Base-by-base conservation (phyloP, 2,888 invertebrate species). In the Horisme vitalbata region DNA sequence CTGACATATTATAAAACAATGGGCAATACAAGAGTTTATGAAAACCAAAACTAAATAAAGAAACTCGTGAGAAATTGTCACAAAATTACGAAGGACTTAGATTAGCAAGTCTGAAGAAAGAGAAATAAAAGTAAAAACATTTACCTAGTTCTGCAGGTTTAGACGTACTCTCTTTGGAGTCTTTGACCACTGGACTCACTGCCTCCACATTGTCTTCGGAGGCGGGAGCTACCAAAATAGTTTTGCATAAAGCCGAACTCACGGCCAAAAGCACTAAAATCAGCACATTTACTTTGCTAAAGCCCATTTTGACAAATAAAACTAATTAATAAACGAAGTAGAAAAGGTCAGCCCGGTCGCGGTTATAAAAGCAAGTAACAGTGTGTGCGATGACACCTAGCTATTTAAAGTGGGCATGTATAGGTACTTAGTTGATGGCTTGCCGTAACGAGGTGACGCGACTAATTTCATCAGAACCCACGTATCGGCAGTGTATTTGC, bases 361-460 rank as follows among this genome's bases (percentile, higher is more conserved):
- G 20, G 24, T 45, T 52, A n/a, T 44, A 34, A 31, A 35, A 38
- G 27, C 13, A 13, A 39, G 15, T 30, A 46, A 41, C 41, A 18
- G 24, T 35, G 9, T 28, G 30, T 11, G 26, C 26, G 37, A 23
- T 26, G 31, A 31, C 21, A 34, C 44, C 27, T 8, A 20, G 18
- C 8, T 34, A 33, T 36, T 34, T 37, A 21, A 26, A 32, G 10
- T 28, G 4, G n/a, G 33, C 34, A 20, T n/a, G n/a, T n/a, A n/a
- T n/a, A n/a, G n/a, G n/a, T 18, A 26, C 23, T 23, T 30, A 24
- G 34, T 27, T 36, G 43, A 45, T 39, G 45, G 18, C 32, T 26
- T 13, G 41, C 24, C 9, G 28, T 49, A 51, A 48, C 41, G 39
- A 48, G 33, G 30, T 51, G 51, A 53, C 49, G 48, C 56, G 57